Evolutionary conservation across 2,888 invertebrate species (phyloP).

Genomic region (Allygus modestus): DNA sequence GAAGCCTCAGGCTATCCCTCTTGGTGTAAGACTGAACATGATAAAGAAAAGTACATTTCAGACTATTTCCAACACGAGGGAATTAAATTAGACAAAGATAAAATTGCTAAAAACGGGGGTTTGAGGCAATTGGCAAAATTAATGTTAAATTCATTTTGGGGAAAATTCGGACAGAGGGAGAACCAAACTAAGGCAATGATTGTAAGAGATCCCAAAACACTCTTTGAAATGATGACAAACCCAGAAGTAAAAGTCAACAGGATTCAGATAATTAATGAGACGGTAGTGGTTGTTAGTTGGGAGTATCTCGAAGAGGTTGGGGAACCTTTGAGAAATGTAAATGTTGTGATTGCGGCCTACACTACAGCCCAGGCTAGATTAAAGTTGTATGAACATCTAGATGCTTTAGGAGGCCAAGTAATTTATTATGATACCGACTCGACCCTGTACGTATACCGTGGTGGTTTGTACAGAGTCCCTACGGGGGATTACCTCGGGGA

Average conservation of each 20-base stretch:
- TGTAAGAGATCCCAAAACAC: conserved; percentile 13
- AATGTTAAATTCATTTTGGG: conserved; percentile 69
- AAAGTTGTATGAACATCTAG: conserved; percentile 52
- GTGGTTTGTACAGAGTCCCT: conserved; percentile 50
- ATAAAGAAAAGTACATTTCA: conserved; percentile 55
- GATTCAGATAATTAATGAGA: conserved; percentile 4
- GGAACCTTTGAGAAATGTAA: conserved; percentile 39
- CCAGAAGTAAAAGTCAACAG: conserved; percentile 51
- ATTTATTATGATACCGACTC: conserved; percentile 60
- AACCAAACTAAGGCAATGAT: conserved; percentile 69
- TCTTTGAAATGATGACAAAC: conserved; percentile 64
- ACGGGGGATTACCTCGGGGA: conserved; percentile 62
- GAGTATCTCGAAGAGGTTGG: conserved; percentile 35
- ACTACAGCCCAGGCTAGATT: conserved; percentile 61
- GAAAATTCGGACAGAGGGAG: conserved; percentile 68
- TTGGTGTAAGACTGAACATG: conserved; percentile 59
- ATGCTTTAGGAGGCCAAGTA: conserved; percentile 12
- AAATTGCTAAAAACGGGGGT: conserved; percentile 68
- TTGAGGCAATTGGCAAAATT: conserved; percentile 68
- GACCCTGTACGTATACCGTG: conserved; percentile 24
- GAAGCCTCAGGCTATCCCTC: conserved; percentile 36
- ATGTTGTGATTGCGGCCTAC: conserved; percentile 54
- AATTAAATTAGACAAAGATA: conserved; percentile 66
- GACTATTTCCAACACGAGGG: conserved; percentile 64
- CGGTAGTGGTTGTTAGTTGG: conserved; percentile 18